A percentile compares a stretch with the other conserved stretches of the same genome.
phyloP scores from a whole-genome alignment of 2,888 invertebrate species.

The Nudaria mundana region DNA sequence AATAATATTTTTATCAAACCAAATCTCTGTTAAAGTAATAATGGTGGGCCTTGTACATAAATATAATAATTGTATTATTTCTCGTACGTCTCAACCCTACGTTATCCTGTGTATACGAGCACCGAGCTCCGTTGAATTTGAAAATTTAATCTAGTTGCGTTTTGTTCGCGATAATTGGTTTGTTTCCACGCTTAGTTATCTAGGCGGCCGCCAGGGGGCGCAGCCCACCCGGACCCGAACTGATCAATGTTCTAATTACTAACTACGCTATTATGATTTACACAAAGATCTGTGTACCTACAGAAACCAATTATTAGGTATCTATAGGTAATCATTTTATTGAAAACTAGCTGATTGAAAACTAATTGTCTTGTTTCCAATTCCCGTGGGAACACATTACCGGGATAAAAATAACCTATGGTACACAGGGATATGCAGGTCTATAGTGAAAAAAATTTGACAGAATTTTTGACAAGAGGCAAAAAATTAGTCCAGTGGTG shows the following conservation, averaged over 20 bases:
- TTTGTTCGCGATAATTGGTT: constrained; percentile 77
- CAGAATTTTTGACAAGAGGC: no score
- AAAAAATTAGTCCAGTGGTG: no score
- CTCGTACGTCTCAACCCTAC: constrained; percentile 42
- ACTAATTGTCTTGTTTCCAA: no score
- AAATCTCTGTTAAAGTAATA: no score
- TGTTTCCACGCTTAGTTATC: constrained; percentile 69
- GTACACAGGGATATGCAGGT: no score
- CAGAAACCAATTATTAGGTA: neutral
- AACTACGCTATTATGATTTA: constrained; percentile 9
- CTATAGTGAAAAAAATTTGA: no score
- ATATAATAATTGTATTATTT: neutral
- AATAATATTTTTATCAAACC: no score
- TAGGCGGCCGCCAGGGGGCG: constrained; percentile 24
- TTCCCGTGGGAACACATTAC: no score
- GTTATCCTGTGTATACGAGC: constrained; percentile 33
- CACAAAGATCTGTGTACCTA: neutral
- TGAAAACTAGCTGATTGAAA: no score
- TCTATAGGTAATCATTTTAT: neutral
- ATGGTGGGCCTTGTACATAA: no score
- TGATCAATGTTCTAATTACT: constrained; percentile 29
- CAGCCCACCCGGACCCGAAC: constrained; percentile 7
- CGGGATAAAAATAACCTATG: no score
- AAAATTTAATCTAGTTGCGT: constrained; percentile 76
- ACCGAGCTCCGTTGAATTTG: constrained; percentile 56